Base-by-base conservation (phyloP, 92 coral and sea anemone genomes). In the Zoanthus solanderi region DNA sequence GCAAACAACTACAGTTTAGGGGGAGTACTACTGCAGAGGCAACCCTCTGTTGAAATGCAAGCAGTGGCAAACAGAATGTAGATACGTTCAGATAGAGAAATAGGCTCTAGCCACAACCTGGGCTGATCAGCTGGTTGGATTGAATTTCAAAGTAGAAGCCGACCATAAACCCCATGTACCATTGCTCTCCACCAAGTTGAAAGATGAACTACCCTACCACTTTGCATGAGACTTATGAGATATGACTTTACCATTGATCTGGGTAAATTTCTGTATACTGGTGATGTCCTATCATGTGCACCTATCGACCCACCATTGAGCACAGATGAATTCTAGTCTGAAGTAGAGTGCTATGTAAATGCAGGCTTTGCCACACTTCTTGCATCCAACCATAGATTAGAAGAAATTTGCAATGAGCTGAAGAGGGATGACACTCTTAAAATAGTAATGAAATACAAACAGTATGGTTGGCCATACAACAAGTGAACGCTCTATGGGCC, bases 21-120 rank as follows among this genome's bases (percentile, higher is more conserved):
- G 54, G 54, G 54, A 50, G 54, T 50, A 50, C 54, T 50, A 50
- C 54, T 23, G 23, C 23, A 23, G 23, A 23, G 23, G 23, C 23
- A 50, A 50, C 56, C 56, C 56, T 76, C 68, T 46, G 88, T 86
- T 58, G 88, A 92, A 29, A 52, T 78, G 84, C 75, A 80, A 31
- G 91, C 92, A 29, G 91, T 91, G 68, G 94, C 92, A 86, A n/a
- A 75, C 88, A 0, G 94, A 91, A 69, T 84, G 87, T 54, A 72
- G 94, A 61, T 91, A 93, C 84, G 96, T 88, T 84, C 93, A 92
- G 54, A 92, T 88, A 16, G 91, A 93, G 50, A 91, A 93, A 72
- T 92, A 88, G 69, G 90, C 96, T 14, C 87, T 91, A 74, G 87
- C 90, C 13, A 58, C 86, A 29, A 85, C 88, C 75, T 90, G 86